Evolutionary conservation across 2,888 invertebrate genomes (phyloP).

Genomic region (Ernsta delagoae): DNA sequence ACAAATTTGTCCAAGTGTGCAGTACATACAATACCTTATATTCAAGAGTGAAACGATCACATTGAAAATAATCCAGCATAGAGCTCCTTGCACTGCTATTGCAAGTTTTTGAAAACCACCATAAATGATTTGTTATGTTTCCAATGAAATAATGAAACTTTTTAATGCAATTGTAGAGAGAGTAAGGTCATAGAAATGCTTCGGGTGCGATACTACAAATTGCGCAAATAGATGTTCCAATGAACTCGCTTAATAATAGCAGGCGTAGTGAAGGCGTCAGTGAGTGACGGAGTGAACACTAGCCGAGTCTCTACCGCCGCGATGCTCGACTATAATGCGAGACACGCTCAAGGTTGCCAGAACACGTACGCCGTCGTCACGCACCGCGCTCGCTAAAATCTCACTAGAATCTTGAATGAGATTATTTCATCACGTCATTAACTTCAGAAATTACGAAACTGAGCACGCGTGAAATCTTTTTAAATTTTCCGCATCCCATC

Average conservation of each 20-base stretch:
- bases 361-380: constrained; percentile 53
- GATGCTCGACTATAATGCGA: constrained; percentile 55
- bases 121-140: neutral
- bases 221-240: constrained; percentile 85
- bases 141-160: constrained; percentile 24
- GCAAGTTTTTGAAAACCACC: too few species aligned
- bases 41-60: constrained; percentile 36
- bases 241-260: constrained; percentile 84
- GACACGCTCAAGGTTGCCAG: constrained; percentile 68
- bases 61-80: constrained; percentile 33
- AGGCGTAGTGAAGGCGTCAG: constrained; percentile 77
- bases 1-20: constrained; percentile 30
- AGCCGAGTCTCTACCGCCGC: constrained; percentile 38
- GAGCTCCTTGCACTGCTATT: neutral
- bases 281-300: constrained; percentile 52
- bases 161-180: constrained; percentile 52
- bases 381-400: constrained; percentile 56
- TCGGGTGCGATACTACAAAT: constrained; percentile 77
- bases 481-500: constrained; percentile 34
- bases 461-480: constrained; percentile 36
- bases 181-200: constrained; percentile 76
- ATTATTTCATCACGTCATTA: constrained; percentile 46
- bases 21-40: constrained; percentile 21
- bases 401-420: constrained; percentile 55
- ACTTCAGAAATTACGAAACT: constrained; percentile 35